A percentile compares a stretch with the other conserved stretches of the same genome.
Evolutionary conservation across 2,797 vertebrate species (phyloP).

Genomic region (Pseudochaenichthys georgianus): DNA sequence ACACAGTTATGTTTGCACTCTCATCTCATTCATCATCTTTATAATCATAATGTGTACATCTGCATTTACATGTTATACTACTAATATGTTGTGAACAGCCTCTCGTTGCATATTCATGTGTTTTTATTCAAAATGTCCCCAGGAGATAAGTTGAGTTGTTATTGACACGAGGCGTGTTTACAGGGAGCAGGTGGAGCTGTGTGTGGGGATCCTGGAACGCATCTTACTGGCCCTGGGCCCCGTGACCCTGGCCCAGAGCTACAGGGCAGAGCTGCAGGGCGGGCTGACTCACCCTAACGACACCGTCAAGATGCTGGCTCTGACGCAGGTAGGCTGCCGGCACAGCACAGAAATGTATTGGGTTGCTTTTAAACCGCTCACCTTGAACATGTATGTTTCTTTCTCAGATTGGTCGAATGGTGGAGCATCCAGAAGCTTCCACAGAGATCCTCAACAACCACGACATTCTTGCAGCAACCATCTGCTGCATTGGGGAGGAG

Average conservation of each 20-base stretch:
- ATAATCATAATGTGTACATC: too few relatives aligned
- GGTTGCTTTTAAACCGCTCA: background rate
- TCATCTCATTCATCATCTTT: too few relatives aligned
- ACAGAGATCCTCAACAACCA: constrained; percentile 87
- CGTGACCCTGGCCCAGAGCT: constrained; percentile 85
- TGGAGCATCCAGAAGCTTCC: constrained; percentile 86
- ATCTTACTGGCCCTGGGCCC: constrained; percentile 91
- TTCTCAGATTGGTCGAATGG: constrained; percentile 89
- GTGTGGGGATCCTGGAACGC: constrained; percentile 91
- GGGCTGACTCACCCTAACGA: constrained; percentile 91
- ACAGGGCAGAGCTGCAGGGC: constrained; percentile 86
- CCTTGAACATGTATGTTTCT: background rate
- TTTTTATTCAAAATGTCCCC: too few relatives aligned
- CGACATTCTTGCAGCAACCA: constrained; percentile 86
- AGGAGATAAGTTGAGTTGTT: background rate
- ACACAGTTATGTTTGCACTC: too few relatives aligned
- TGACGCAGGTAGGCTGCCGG: constrained; percentile 89
- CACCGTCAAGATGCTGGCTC: constrained; percentile 89
- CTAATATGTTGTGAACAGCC: too few relatives aligned
- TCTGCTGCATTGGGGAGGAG: constrained; percentile 90
- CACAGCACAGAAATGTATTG: background rate
- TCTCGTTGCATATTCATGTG: too few relatives aligned
- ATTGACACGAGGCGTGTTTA: constrained; percentile 30
- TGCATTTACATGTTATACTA: too few relatives aligned
- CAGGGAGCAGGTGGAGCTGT: constrained; percentile 91